Evolutionary conservation across 2,888 invertebrate genomes (phyloP).

Genomic region (Xestia sexstrigata): DNA sequence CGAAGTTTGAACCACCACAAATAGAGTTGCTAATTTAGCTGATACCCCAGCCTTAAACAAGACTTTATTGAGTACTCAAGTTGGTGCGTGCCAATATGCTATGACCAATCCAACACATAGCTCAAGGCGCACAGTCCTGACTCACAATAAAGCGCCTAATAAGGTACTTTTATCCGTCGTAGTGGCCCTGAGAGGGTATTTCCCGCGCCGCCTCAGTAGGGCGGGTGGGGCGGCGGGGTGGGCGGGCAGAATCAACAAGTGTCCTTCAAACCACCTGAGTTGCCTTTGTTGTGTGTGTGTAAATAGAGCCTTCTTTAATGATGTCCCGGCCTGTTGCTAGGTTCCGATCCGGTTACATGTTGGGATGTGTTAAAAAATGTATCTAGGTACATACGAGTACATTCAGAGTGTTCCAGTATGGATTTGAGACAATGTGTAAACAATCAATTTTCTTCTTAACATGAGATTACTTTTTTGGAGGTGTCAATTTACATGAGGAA

Average conservation of each 20-base stretch:
- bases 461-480: background rate
- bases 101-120: background rate
- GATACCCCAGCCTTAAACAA: background rate
- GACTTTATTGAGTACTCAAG: background rate
- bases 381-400: too few species aligned
- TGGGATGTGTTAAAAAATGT: background rate
- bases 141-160: constrained; percentile 56
- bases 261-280: constrained; percentile 57
- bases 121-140: background rate
- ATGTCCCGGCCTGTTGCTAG: constrained; percentile 30
- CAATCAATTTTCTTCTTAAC: background rate
- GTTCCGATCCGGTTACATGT: background rate
- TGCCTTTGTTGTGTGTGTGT: constrained; percentile 37
- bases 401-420: background rate
- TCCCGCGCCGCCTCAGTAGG: constrained; percentile 26
- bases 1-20: too few species aligned
- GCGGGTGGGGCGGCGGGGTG: constrained; percentile 15
- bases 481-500: constrained; percentile 3
- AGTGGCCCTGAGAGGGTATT: constrained; percentile 45
- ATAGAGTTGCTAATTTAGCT: too few species aligned
- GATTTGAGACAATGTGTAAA: background rate
- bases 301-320: constrained; percentile 48
- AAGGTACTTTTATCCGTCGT: constrained; percentile 49
- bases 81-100: background rate
- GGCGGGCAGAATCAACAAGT: constrained; percentile 67